Evolutionary conservation across 2,113 vertebrate species (phyloP).

Genomic region (Aramus guarauna): DNA sequence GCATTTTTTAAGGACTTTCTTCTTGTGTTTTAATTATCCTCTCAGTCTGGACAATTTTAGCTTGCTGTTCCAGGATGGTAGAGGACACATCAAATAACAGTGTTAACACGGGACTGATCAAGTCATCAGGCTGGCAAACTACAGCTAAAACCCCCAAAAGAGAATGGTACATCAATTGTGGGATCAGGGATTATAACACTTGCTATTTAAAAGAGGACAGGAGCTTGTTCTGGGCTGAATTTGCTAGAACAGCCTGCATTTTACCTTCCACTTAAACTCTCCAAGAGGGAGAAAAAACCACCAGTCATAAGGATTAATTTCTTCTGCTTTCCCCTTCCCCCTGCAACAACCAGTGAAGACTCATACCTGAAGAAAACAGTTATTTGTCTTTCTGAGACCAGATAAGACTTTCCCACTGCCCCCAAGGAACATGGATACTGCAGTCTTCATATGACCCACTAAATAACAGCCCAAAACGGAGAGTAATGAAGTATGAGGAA

Average conservation of each 20-base stretch:
- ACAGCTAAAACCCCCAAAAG: not conserved
- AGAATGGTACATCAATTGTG: not conserved
- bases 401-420: not conserved
- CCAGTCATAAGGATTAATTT: not conserved
- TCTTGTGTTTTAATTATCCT: not conserved
- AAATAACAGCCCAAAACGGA: not conserved
- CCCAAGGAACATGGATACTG: not conserved
- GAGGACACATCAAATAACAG: not conserved
- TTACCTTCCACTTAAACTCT: not conserved
- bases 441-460: not conserved
- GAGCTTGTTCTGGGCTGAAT: not conserved
- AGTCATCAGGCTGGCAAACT: not conserved
- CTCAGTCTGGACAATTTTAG: not conserved
- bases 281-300: not conserved
- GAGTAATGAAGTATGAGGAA: not conserved
- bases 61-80: not conserved
- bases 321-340: fast-evolving
- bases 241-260: not conserved
- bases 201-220: not conserved
- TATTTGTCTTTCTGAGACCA: not conserved
- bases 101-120: not conserved
- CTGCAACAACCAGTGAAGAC: not conserved
- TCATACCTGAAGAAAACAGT: not conserved
- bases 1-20: not conserved
- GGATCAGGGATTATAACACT: not conserved